Percentiles rank a stretch among this genome's conserved stretches.
Conservation (phyloP, 1,140 invertebrate genomes). For the Drosophila sechellia region DNA sequence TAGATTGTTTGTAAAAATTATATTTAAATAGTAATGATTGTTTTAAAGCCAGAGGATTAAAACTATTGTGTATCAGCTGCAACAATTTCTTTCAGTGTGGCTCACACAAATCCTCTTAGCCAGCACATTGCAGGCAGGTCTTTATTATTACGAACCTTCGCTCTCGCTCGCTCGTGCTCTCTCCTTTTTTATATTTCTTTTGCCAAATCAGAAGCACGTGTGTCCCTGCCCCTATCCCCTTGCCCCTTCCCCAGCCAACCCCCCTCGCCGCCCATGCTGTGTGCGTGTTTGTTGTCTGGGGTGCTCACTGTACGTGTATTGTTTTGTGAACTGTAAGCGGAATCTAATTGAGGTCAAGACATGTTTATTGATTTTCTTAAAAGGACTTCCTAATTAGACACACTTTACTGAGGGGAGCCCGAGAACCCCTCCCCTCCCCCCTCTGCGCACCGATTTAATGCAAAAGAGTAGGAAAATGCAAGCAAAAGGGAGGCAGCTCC, state of each 20-base stretch:
- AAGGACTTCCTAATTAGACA: conserved; percentile 82
- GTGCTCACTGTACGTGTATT: conserved; percentile 68
- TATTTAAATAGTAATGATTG: too few relatives aligned
- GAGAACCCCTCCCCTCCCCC: neutral
- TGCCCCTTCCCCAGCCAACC: neutral
- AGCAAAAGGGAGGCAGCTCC: conserved; percentile 8
- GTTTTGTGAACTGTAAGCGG: conserved; percentile 79
- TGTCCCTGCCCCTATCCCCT: conserved; percentile 27
- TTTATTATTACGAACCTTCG: conserved; percentile 59
- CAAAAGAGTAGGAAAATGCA: conserved; percentile 40
- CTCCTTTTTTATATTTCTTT: conserved; percentile 35
- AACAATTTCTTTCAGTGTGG: conserved; percentile 1
- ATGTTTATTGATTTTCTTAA: conserved; percentile 83
- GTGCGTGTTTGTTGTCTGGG: conserved; percentile 70
- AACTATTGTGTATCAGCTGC: too few relatives aligned
- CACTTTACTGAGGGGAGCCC: conserved; percentile 56
- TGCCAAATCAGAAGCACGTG: conserved; percentile 74
- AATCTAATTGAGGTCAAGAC: conserved; percentile 83
- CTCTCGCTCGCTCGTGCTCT: conserved; percentile 22
- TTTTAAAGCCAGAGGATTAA: too few relatives aligned
- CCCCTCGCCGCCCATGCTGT: conserved; percentile 19
- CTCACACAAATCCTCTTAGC: conserved; percentile 65
- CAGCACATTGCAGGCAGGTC: conserved; percentile 60
- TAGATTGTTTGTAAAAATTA: too few relatives aligned
- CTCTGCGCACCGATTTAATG: neutral